These are phyloP conservation scores for Adelphocoris suturalis DNA, from an alignment of 2,888 invertebrate species.

Conservation along the genomic window DNA sequence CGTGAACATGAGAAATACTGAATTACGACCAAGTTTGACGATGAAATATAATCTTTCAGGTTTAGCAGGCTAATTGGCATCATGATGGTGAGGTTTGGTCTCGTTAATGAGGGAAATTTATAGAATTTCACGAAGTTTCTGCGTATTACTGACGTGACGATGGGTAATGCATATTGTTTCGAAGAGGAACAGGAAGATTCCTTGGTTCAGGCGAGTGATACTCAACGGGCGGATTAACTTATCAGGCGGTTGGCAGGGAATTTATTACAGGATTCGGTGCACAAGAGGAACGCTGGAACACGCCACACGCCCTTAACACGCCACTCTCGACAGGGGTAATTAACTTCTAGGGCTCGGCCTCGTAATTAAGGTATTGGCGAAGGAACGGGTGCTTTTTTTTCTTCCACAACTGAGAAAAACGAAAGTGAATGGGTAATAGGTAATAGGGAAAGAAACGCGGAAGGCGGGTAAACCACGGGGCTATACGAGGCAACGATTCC, in stretches of 20 bases:
- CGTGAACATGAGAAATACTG: too few species aligned
- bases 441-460: constrained; percentile 58
- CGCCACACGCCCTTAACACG: constrained; percentile 33
- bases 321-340: constrained; percentile 49
- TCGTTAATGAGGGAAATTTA: too few species aligned
- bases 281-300: constrained; percentile 43
- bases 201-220: not conserved
- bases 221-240: constrained; percentile 29
- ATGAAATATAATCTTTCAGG: too few species aligned
- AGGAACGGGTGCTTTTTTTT: not conserved
- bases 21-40: too few species aligned
- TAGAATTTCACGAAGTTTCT: too few species aligned
- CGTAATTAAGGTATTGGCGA: constrained; percentile 58
- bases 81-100: too few species aligned
- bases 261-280: constrained; percentile 20
- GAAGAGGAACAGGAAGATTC: not conserved
- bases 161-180: not conserved
- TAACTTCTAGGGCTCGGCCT: constrained; percentile 12
- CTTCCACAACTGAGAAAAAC: constrained; percentile 1
- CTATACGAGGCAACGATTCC: not conserved
- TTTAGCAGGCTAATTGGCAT: too few species aligned
- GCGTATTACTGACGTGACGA: too few species aligned
- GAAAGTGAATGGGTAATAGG: constrained; percentile 52
- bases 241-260: constrained; percentile 28
- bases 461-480: constrained; percentile 54